These are phyloP conservation scores for Strigops habroptila DNA, from an alignment of 2,113 vertebrate genomes.

Conservation along the genomic window DNA sequence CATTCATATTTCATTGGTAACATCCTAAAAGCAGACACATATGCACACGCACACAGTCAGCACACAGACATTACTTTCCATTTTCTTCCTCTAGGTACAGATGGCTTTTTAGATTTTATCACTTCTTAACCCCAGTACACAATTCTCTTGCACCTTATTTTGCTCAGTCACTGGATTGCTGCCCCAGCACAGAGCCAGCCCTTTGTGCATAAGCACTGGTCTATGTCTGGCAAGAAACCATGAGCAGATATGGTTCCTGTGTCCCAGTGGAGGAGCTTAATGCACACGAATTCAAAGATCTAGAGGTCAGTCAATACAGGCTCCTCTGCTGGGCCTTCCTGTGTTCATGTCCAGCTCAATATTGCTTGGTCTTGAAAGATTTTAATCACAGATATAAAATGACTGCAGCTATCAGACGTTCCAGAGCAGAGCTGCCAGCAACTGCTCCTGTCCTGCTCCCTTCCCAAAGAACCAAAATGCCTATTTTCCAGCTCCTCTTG, in stretches of 20 bases:
- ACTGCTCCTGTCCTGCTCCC: neutral
- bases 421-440: neutral
- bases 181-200: neutral
- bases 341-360: neutral
- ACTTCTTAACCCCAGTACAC: neutral
- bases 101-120: neutral
- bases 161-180: neutral
- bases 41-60: neutral
- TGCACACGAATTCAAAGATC: neutral
- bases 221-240: neutral
- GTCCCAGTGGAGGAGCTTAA: neutral
- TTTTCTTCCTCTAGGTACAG: neutral
- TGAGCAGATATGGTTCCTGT: neutral
- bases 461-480: neutral
- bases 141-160: neutral
- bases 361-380: neutral
- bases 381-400: neutral
- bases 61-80: neutral
- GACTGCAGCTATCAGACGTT: neutral
- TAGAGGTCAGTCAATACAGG: neutral
- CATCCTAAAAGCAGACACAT: neutral
- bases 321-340: neutral
- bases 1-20: rapidly evolving
- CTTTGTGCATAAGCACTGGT: neutral
- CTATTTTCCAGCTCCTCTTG: neutral